Evolutionary conservation across 1,140 invertebrate genomes (phyloP).

Genomic region (Drosophila saltans): DNA sequence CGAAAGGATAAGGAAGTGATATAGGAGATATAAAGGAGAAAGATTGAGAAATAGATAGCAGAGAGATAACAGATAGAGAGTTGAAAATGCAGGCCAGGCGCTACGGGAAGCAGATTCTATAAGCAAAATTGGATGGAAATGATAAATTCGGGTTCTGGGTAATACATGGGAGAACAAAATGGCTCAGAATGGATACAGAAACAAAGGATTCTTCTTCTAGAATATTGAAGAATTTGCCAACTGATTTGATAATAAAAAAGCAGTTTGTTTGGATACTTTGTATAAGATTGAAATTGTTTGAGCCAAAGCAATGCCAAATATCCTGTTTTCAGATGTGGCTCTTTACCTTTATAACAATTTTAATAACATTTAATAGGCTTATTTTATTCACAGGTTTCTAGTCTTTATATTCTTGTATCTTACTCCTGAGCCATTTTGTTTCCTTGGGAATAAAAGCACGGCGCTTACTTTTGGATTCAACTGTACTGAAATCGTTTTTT

Average conservation of each 20-base stretch:
- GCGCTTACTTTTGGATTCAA: constrained; percentile 58
- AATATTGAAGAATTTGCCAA: too few species aligned
- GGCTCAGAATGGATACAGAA: background rate
- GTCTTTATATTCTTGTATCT: background rate
- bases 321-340: too few species aligned
- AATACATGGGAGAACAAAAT: background rate
- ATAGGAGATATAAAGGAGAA: constrained; percentile 17
- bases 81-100: constrained; percentile 34
- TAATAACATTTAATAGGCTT: too few species aligned
- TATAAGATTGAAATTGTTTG: background rate
- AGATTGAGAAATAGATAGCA: constrained; percentile 24
- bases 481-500: constrained; percentile 31
- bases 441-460: constrained; percentile 51
- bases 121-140: constrained; percentile 43
- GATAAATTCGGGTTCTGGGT: constrained; percentile 33
- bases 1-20: constrained; percentile 10
- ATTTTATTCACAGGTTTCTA: background rate
- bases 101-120: constrained; percentile 51
- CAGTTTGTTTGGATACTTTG: too few species aligned
- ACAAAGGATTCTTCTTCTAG: too few species aligned
- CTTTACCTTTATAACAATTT: too few species aligned
- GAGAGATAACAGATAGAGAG: constrained; percentile 1
- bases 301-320: constrained; percentile 10
- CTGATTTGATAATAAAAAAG: too few species aligned
- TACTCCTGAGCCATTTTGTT: constrained; percentile 34